These are phyloP conservation scores for Augochlorella aurata DNA, from an alignment of 2,888 invertebrate genomes.

Conservation along the genomic window DNA sequence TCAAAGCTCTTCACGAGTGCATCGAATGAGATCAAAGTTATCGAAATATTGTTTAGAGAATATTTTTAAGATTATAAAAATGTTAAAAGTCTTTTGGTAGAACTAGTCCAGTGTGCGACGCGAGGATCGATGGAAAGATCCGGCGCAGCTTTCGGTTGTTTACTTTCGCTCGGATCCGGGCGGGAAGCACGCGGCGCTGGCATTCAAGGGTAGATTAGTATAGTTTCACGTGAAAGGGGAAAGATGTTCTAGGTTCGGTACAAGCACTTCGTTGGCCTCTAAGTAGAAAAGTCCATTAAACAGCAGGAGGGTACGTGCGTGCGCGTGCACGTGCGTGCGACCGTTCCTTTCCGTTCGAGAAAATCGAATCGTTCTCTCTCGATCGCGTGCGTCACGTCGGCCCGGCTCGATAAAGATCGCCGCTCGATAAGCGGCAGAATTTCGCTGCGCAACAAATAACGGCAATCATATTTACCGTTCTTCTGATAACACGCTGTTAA, in stretches of 20 bases:
- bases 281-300: conserved; percentile 79
- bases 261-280: conserved; percentile 80
- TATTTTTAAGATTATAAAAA: too few relatives aligned
- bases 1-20: too few relatives aligned
- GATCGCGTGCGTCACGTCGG: conserved; percentile 19
- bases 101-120: not conserved
- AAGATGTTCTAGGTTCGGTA: conserved; percentile 71
- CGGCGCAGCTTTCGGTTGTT: not conserved
- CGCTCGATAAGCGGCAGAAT: not conserved
- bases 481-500: not conserved
- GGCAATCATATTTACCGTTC: conserved; percentile 1
- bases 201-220: conserved; percentile 64
- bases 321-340: conserved; percentile 59
- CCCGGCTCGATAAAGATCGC: not conserved
- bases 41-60: too few relatives aligned
- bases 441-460: not conserved
- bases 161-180: not conserved
- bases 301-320: conserved; percentile 23
- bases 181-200: conserved; percentile 14
- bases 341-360: conserved; percentile 48
- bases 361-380: conserved; percentile 1
- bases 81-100: not conserved
- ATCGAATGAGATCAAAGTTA: too few relatives aligned
- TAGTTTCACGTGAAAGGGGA: conserved; percentile 73
- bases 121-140: not conserved